phyloP scores from a whole-genome alignment of 2,113 vertebrate species.

The Rutilus rutilus region DNA sequence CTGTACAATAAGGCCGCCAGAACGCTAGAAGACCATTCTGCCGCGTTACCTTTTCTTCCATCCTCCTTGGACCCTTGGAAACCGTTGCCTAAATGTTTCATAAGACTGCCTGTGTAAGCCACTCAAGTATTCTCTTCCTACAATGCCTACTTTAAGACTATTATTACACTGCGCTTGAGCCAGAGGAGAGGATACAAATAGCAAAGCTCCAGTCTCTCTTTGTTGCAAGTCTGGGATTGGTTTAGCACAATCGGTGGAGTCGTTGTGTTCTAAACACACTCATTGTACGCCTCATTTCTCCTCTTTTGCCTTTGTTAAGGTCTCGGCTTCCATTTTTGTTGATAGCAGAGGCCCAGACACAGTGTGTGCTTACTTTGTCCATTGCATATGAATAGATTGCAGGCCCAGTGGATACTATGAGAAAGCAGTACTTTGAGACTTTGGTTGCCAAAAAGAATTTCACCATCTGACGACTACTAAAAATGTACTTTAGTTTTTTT shows the following conservation, averaged over 20 bases:
- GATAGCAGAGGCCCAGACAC: constrained; percentile 11
- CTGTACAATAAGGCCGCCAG: constrained; percentile 94
- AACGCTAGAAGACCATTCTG: constrained; percentile 87
- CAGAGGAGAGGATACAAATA: constrained; percentile 73
- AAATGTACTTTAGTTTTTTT: too few species aligned
- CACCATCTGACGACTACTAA: too few species aligned
- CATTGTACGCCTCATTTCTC: constrained; percentile 72
- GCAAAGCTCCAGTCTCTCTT: constrained; percentile 61
- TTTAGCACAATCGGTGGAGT: constrained; percentile 68
- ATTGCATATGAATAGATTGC: constrained; percentile 27
- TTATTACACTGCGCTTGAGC: constrained; percentile 71
- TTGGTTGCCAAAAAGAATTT: neutral
- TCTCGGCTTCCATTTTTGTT: constrained; percentile 60
- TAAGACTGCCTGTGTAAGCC: constrained; percentile 80
- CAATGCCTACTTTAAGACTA: constrained; percentile 71
- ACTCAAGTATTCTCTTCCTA: constrained; percentile 78
- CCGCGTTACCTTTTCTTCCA: constrained; percentile 84
- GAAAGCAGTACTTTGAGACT: constrained; percentile 12
- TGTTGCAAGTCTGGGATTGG: constrained; percentile 69
- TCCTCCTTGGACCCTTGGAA: constrained; percentile 76
- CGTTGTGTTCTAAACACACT: constrained; percentile 73
- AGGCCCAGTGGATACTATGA: constrained; percentile 14
- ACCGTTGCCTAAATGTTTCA: constrained; percentile 85
- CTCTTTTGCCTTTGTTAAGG: constrained; percentile 52
- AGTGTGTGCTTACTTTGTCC: constrained; percentile 18